Percentiles rank a stretch among this genome's conserved stretches.
These are phyloP conservation scores for Ceramica pisi DNA, from an alignment of 2,888 invertebrate genomes.

Conservation along the genomic window DNA sequence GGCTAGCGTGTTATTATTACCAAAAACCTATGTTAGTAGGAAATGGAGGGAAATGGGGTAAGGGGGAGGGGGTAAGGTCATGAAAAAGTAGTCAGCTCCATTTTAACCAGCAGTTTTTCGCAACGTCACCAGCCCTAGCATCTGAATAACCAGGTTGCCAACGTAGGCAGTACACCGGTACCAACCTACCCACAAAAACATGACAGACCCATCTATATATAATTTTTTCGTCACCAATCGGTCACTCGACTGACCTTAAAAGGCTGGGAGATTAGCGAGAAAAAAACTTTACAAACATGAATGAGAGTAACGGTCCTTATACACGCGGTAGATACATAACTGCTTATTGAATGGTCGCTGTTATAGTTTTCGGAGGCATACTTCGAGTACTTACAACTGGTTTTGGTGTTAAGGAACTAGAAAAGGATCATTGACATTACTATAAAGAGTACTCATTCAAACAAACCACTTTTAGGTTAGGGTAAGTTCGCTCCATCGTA, in stretches of 20 bases:
- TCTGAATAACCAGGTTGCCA: neutral
- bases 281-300: slow-evolving; percentile 53
- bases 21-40: too few species aligned
- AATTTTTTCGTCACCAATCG: slow-evolving; percentile 59
- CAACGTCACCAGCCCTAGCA: slow-evolving; percentile 17
- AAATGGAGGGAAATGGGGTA: too few species aligned
- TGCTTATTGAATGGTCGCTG: slow-evolving; percentile 36
- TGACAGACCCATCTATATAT: slow-evolving; percentile 59
- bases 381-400: neutral
- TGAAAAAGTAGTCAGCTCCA: too few species aligned
- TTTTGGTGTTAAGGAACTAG: neutral
- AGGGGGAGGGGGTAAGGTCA: too few species aligned
- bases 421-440: neutral
- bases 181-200: slow-evolving; percentile 41
- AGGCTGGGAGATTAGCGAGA: slow-evolving; percentile 43
- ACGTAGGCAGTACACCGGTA: slow-evolving; percentile 12
- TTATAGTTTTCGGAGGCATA: slow-evolving; percentile 16
- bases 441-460: neutral
- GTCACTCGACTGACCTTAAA: slow-evolving; percentile 53
- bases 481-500: too few species aligned
- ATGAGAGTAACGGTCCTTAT: slow-evolving; percentile 48
- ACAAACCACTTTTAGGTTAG: neutral
- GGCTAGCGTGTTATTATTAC: too few species aligned
- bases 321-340: slow-evolving; percentile 25
- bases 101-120: too few species aligned